A percentile compares a stretch with the other conserved stretches of the same genome.
Evolutionary conservation across 2,113 vertebrate species (phyloP).

Genomic region (Strix aluco): DNA sequence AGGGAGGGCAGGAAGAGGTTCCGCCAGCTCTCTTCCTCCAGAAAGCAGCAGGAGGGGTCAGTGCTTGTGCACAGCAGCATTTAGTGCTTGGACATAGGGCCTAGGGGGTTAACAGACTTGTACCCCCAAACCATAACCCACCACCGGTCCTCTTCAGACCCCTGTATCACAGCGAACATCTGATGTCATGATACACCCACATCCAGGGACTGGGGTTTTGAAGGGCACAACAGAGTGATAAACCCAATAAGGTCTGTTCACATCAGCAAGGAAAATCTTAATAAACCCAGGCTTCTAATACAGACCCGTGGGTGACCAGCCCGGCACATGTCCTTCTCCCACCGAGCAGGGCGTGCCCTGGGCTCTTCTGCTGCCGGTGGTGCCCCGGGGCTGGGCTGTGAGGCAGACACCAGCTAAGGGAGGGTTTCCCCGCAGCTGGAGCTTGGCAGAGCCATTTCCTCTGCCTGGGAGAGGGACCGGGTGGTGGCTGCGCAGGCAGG

Average conservation of each 20-base stretch:
- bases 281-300: not conserved
- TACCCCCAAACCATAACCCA: not conserved
- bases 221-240: not conserved
- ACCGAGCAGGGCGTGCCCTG: not conserved
- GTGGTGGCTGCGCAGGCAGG: fast-evolving
- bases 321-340: not conserved
- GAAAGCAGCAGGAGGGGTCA: not conserved
- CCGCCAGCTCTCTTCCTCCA: not conserved
- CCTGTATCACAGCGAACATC: not conserved
- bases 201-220: not conserved
- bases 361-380: not conserved
- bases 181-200: fast-evolving
- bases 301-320: not conserved
- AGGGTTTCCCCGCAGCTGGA: not conserved
- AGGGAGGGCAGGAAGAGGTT: not conserved
- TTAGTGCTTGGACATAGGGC: fast-evolving
- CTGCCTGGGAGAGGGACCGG: fast-evolving
- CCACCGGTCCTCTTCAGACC: not conserved
- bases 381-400: not conserved
- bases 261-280: not conserved
- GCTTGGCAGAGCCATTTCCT: not conserved
- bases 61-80: not conserved
- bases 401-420: not conserved
- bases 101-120: not conserved
- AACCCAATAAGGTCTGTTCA: not conserved